These are phyloP conservation scores for Manis pentadactyla DNA, from an alignment of 2,797 vertebrate species.

Conservation along the genomic window DNA sequence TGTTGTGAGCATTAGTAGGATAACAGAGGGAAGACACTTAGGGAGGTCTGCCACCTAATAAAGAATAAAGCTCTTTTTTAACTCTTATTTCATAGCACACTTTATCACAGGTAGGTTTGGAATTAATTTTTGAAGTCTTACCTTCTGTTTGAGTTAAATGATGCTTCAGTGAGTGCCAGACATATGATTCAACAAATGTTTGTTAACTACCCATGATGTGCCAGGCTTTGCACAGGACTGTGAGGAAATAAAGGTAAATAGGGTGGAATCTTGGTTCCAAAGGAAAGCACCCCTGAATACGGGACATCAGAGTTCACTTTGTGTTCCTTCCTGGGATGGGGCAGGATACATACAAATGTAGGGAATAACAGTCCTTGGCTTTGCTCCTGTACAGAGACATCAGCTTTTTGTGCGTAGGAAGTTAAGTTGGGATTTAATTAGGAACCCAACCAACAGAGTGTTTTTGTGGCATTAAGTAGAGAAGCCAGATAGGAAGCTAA, in stretches of 20 bases:
- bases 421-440: not conserved
- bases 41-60: not conserved
- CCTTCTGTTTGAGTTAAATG: slow-evolving; percentile 23
- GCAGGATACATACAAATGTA: not conserved
- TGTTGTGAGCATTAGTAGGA: not conserved
- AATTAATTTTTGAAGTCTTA: slow-evolving; percentile 53
- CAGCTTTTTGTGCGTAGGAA: not conserved
- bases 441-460: not conserved
- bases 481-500: not conserved
- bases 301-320: not conserved
- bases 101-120: slow-evolving; percentile 32
- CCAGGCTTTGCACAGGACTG: not conserved
- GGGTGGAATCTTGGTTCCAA: not conserved
- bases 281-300: not conserved
- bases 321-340: not conserved
- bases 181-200: slow-evolving; percentile 38
- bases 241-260: not conserved
- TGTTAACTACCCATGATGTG: not conserved
- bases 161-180: not conserved
- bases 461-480: not conserved
- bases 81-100: not conserved
- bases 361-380: not conserved
- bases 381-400: not conserved
- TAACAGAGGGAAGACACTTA: not conserved
- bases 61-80: not conserved